A percentile compares a stretch with the other conserved stretches of the same genome.
phyloP scores from a whole-genome alignment of 2,113 vertebrate genomes.

The Athene cunicularia region DNA sequence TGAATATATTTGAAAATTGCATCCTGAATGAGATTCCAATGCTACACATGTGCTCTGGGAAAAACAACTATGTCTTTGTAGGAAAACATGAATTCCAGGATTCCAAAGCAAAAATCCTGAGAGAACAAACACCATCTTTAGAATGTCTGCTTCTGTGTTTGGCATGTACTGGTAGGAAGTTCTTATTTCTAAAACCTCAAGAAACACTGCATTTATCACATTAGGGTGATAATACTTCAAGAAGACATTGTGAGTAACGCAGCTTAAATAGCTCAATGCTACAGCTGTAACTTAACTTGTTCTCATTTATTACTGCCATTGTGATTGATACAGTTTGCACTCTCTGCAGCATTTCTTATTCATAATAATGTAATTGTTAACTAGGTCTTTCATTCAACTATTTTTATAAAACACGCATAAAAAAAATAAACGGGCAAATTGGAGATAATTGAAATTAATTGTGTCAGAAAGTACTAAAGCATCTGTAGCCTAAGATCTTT shows the following conservation, averaged over 20 bases:
- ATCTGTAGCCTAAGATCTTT: neutral
- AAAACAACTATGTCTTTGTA: neutral
- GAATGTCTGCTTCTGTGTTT: neutral
- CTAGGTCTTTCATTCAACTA: neutral
- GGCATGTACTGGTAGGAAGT: neutral
- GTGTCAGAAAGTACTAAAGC: neutral
- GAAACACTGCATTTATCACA: neutral
- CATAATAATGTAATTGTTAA: neutral
- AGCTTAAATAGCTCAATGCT: neutral
- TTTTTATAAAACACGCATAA: neutral
- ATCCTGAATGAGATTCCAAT: neutral
- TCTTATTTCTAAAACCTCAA: neutral
- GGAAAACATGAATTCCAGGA: neutral
- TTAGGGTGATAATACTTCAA: neutral
- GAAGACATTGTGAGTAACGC: neutral
- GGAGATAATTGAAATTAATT: neutral
- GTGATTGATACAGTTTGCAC: neutral
- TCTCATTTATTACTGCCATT: neutral
- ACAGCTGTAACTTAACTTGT: neutral
- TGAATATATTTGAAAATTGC: neutral
- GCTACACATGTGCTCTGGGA: neutral
- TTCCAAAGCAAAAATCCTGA: neutral
- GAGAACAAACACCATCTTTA: neutral
- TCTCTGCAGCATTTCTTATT: neutral
- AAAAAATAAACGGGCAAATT: neutral